Base-by-base conservation (phyloP, 2,797 vertebrate genomes). In the Enteromius fasciolatus region DNA sequence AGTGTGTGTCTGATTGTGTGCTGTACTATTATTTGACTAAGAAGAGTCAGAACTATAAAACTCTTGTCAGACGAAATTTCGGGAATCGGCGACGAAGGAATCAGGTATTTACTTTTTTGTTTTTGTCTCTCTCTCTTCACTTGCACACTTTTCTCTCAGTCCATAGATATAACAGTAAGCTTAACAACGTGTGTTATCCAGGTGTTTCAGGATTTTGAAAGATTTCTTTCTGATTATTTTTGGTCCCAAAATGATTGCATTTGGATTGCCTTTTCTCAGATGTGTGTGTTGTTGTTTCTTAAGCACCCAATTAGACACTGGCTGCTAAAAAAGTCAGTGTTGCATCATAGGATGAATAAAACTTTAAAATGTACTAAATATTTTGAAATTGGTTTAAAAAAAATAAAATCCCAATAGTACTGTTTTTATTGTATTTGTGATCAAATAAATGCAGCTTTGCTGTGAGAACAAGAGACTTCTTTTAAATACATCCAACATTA, bases 41-140 rank as follows among this genome's bases (percentile, higher is more conserved):
- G 96, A 99, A 99, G 94, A 99, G 98, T 93, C 96, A 99, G 91
- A 98, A 99, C 90, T 99, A 96, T 89, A 99, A 99, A 93, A 97
- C 98, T 0, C 93, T 99, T 57, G 97, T 99, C 86, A 95, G 98
- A 88, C 95, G 98, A 61, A 99, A 99, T 93, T 99, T 98, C 1
- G 96, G 97, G 59, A 96, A 96, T 92, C 95, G 98, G 44, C 94
- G 97, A 93, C 96, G 97, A 85, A 95, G 97, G 91, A 99, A 99
- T 88, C 97, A 98, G 96, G 98, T 99, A 88, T 67, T 75, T 46
- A 14, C 20, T 2, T 7, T 6, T 33, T n/a, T 70, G 44, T 73
- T 25, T 44, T 12, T 44, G 3, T 44, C 11, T 11, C 41, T 44
- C 41, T 41, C 1, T 54, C n/a, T 20, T 14, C 11, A 23, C 28